phyloP scores from a whole-genome alignment of 2,888 invertebrate genomes.

The Dinocampus coccinellae region DNA sequence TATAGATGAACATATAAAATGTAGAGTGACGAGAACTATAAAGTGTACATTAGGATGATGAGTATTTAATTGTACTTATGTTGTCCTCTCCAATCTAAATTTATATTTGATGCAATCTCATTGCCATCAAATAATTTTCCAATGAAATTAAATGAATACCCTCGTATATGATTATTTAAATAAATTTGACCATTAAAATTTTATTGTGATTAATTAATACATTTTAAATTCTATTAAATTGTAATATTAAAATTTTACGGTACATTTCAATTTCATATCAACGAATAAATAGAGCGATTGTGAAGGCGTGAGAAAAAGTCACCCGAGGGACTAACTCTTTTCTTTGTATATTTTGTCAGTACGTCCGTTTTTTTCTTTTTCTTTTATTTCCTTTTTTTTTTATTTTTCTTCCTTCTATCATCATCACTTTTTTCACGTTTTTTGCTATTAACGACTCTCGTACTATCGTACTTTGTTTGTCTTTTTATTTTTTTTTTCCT shows the following conservation, averaged over 20 bases:
- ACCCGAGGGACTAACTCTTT: constrained; percentile 1
- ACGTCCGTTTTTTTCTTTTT: background rate
- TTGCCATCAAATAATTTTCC: background rate
- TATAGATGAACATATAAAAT: background rate
- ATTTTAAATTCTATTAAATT: too few species aligned
- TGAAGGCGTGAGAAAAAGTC: constrained; percentile 10
- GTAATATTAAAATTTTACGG: too few species aligned
- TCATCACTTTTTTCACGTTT: background rate
- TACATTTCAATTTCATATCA: background rate
- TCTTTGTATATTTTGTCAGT: background rate
- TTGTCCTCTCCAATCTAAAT: background rate
- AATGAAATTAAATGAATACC: background rate
- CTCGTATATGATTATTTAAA: background rate
- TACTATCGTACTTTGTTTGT: constrained; percentile 4
- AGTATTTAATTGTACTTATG: background rate
- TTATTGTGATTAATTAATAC: background rate
- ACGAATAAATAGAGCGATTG: constrained; percentile 15
- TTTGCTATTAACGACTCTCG: constrained; percentile 19
- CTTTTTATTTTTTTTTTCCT: background rate
- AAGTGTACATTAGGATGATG: background rate
- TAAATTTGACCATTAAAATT: background rate
- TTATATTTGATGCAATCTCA: background rate
- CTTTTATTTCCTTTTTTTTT: background rate
- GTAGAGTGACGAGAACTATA: background rate
- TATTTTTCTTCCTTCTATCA: too few species aligned